Evolutionary conservation across 2,888 invertebrate genomes (phyloP).

Genomic region (Pocota personata): DNA sequence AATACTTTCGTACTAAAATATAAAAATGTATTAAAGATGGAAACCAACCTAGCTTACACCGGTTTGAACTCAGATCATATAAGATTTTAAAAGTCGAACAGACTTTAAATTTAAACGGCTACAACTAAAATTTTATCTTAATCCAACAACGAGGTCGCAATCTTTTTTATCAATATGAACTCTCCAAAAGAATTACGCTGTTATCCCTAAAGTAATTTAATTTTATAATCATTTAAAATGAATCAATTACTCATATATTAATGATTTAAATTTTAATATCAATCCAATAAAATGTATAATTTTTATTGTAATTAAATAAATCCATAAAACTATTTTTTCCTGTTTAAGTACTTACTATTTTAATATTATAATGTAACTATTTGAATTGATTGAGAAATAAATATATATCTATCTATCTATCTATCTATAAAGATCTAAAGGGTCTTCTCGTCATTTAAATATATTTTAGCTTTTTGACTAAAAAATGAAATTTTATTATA

Average conservation of each 20-base stretch:
- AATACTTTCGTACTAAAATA: slow-evolving; percentile 92
- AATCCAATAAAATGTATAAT: too few species aligned
- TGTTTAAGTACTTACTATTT: too few species aligned
- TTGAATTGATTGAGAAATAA: too few species aligned
- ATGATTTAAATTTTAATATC: slow-evolving; percentile 83
- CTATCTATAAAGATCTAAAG: slow-evolving; percentile 89
- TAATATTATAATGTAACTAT: too few species aligned
- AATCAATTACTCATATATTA: slow-evolving; percentile 84
- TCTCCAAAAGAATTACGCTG: slow-evolving; percentile 91
- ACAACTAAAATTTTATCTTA: slow-evolving; percentile 87
- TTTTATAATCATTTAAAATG: slow-evolving; percentile 86
- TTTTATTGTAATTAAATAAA: too few species aligned
- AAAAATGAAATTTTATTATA: slow-evolving; percentile 84
- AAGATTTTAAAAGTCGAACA: slow-evolving; percentile 93
- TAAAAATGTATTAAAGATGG: slow-evolving; percentile 87
- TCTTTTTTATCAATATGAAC: slow-evolving; percentile 89
- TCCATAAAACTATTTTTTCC: too few species aligned
- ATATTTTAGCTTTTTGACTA: slow-evolving; percentile 87
- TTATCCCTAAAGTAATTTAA: slow-evolving; percentile 93
- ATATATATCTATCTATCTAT: too few species aligned
- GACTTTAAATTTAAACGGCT: slow-evolving; percentile 87
- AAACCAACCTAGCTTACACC: slow-evolving; percentile 93
- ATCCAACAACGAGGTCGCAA: slow-evolving; percentile 96
- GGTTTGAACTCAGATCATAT: slow-evolving; percentile 95
- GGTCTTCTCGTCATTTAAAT: slow-evolving; percentile 90